Evolutionary conservation across 1,140 invertebrate genomes (phyloP), one percentile per base, ranked within the genome.

Genomic region (Gonioctena quinquepunctata): DNA sequence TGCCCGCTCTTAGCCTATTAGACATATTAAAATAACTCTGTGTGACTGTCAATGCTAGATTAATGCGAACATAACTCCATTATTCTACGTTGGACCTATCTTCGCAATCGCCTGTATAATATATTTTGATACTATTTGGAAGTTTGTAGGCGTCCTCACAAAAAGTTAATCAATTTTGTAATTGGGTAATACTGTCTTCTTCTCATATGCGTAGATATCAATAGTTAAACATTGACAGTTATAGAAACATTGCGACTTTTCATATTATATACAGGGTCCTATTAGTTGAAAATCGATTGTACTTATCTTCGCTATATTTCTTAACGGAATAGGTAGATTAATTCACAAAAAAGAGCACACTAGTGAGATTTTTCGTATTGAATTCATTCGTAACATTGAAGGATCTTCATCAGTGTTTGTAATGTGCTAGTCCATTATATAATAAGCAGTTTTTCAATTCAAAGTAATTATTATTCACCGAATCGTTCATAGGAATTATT

Each of bases 331-430:
- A 42, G 16, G 33, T 42, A 42, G 33, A 42, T n/a, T 42, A 4
- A 42, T 42, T 42, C 11, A 42, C 33, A n/a, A n/a, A 4, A n/a
- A 42, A 42, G 16, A 42, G 33, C 13, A 42, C 33, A 42, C 13
- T 42, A 42, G 33, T 42, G 13, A 42, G 13, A 42, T 42, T 42
- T 42, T 42, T n/a, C 0, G n/a, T n/a, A 42, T 42, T 1, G 5
- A n/a, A 8, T 42, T 42, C 33, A 3, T 3, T 42, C 33, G 16
- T 3, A 42, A 11, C 4, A 42, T 42, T 42, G 33, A 11, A 4
- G 16, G 57, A 27, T 54, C 69, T 72, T 48, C 69, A 65, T 72
- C 68, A 69, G 67, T 72, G 71, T 70, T 72, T 72, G 71, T 69
- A 54, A 33, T 72, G 60, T 69, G 56, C 71, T 72, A 72, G 71